A percentile compares a stretch with the other conserved stretches of the same genome.
Conservation (phyloP, 2,113 vertebrate genomes). For the Ptilonorhynchus violaceus region DNA sequence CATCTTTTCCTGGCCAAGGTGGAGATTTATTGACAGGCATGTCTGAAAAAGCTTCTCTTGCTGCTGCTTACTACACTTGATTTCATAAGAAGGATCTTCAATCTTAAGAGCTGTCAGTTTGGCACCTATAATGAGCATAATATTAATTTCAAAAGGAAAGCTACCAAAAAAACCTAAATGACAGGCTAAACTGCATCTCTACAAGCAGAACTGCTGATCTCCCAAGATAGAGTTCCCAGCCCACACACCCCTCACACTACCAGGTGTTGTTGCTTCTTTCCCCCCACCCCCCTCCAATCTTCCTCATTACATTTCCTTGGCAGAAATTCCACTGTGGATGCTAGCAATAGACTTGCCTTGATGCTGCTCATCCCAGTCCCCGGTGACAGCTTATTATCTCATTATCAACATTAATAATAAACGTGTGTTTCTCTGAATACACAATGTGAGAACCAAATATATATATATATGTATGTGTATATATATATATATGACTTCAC, state of each 20-base stretch:
- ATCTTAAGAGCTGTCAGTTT: conserved; percentile 10
- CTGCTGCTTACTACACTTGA: background rate
- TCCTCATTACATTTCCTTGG: conserved; percentile 11
- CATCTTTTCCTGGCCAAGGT: background rate
- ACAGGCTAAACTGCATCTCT: conserved; percentile 28
- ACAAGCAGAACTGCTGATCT: conserved; percentile 29
- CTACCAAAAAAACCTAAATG: conserved; percentile 1
- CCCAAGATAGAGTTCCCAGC: conserved; percentile 30
- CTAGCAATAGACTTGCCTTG: conserved; percentile 23
- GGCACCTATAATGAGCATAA: background rate
- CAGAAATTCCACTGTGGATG: conserved; percentile 36
- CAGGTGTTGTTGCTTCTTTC: background rate
- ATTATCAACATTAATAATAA: conserved; percentile 57
- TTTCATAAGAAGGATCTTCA: conserved; percentile 5
- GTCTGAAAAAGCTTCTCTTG: background rate
- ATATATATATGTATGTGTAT: background rate
- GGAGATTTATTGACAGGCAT: background rate
- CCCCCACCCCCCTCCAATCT: background rate
- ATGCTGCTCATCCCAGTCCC: conserved; percentile 17
- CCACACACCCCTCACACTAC: conserved; percentile 5
- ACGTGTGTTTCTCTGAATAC: background rate
- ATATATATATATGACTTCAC: background rate
- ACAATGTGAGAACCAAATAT: background rate
- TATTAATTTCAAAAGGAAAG: conserved; percentile 32
- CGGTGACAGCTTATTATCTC: conserved; percentile 48